A percentile compares a stretch with the other conserved stretches of the same genome.
Conservation (phyloP, 2,888 invertebrate genomes). For the Nemoura dubitans region DNA sequence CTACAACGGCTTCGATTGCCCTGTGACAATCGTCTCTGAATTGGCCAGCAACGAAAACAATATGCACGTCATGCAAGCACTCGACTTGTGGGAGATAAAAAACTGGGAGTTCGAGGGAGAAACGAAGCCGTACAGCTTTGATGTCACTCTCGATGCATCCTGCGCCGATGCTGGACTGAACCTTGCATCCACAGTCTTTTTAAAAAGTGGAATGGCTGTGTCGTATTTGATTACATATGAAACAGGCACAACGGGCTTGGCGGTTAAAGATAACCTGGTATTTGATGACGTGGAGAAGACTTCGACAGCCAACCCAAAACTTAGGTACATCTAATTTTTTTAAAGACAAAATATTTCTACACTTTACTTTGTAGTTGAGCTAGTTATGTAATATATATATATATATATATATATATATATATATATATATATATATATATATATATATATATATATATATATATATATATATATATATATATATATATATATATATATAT, state of each 20-base stretch:
- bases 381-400: no score
- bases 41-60: background rate
- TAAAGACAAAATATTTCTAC: background rate
- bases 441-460: no score
- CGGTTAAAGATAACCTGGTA: slow-evolving; percentile 18
- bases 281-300: slow-evolving; percentile 65
- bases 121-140: slow-evolving; percentile 40
- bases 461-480: no score
- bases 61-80: slow-evolving; percentile 19
- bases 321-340: slow-evolving; percentile 60
- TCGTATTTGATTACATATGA: slow-evolving; percentile 48
- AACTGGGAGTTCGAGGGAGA: slow-evolving; percentile 8
- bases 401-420: no score
- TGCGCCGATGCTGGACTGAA: background rate
- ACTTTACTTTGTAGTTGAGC: no score
- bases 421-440: no score
- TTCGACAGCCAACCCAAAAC: slow-evolving; percentile 65
- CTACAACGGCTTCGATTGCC: slow-evolving; percentile 68
- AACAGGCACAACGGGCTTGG: slow-evolving; percentile 41
- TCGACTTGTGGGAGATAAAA: slow-evolving; percentile 37
- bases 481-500: no score
- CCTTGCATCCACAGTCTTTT: slow-evolving; percentile 55
- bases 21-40: background rate
- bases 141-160: background rate
- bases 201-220: slow-evolving; percentile 41